Base-by-base conservation (phyloP, 2,888 invertebrate species). In the Ectemnius cavifrons region DNA sequence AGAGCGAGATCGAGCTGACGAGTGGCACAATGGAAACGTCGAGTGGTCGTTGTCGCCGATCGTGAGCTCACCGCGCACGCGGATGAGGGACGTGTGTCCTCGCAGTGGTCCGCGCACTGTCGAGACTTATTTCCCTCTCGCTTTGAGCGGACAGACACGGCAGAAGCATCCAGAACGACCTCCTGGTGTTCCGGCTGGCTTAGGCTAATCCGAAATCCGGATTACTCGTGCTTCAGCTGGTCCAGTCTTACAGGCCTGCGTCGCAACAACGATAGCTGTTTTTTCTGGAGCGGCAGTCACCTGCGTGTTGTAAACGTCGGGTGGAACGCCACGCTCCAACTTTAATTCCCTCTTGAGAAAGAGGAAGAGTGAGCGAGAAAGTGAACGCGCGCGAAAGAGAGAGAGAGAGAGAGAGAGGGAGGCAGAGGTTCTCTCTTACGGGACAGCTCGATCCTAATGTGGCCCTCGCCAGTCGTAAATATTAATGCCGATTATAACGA, bases 161-260 rank as follows among this genome's bases (percentile, higher is more conserved):
- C 76, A 81, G 81, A 78, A 75, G 67, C 57, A 68, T 76, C 71
- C 69, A 65, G 80, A 77, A 77, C 82, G 83, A 84, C 85, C 85
- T 85, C 86, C 83, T 76, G 85, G 84, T 77, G 84, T 81, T 81
- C 78, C 75, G 84, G 75, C 83, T 80, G 83, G 86, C 86, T 89
- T 87, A 86, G 81, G 82, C 86, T 90, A 90, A 90, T 90, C 90
- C 89, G 77, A 88, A 89, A 90, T 90, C 90, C 90, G 90, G 90
- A 89, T 90, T 90, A 89, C 84, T 84, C 75, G 81, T 81, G 84
- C 84, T 84, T 87, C 86, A 86, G 86, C 87, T 86, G 88, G 85
- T 84, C 80, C 80, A 82, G 82, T 86, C 86, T 85, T 84, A 72
- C 73, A 16, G n/a, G 67, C 63, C 77, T 79, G 77, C 79, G 71